phyloP scores from a whole-genome alignment of 2,888 invertebrate genomes.

The Psylliodes chrysocephalus region DNA sequence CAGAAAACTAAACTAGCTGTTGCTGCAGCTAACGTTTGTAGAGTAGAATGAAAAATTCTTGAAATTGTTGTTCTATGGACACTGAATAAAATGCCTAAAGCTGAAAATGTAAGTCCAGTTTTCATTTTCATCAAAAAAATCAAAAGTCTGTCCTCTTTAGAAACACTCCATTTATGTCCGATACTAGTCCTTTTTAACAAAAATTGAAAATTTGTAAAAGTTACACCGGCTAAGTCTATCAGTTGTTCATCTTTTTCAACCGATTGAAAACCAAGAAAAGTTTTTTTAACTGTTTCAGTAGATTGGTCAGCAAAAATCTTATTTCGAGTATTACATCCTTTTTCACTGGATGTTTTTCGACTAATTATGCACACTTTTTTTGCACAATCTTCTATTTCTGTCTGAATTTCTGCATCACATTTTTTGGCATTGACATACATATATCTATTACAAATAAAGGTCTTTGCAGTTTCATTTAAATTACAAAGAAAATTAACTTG shows the following conservation, averaged over 20 bases:
- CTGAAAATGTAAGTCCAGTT: constrained; percentile 39
- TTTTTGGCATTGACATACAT: too few relatives aligned
- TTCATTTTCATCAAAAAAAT: constrained; percentile 40
- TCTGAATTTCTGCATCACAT: too few relatives aligned
- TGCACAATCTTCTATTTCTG: too few relatives aligned
- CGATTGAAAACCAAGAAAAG: background rate
- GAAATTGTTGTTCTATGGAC: constrained; percentile 5
- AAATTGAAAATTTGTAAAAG: background rate
- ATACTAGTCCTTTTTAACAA: background rate
- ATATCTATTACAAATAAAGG: too few relatives aligned
- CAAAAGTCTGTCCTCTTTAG: constrained; percentile 29
- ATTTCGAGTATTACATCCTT: too few relatives aligned
- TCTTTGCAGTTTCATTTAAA: too few relatives aligned
- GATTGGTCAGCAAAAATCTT: too few relatives aligned
- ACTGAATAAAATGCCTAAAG: constrained; percentile 17
- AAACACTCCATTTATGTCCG: background rate
- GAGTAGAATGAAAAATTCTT: background rate
- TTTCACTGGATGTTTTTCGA: too few relatives aligned
- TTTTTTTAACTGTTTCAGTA: background rate
- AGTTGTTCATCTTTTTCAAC: background rate
- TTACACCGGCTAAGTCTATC: background rate
- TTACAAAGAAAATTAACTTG: background rate
- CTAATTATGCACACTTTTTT: too few relatives aligned
- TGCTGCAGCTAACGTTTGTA: background rate
- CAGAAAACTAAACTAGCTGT: background rate